Evolutionary conservation across 1,140 invertebrate species (phyloP).

Genomic region (Drosophila watanabei): DNA sequence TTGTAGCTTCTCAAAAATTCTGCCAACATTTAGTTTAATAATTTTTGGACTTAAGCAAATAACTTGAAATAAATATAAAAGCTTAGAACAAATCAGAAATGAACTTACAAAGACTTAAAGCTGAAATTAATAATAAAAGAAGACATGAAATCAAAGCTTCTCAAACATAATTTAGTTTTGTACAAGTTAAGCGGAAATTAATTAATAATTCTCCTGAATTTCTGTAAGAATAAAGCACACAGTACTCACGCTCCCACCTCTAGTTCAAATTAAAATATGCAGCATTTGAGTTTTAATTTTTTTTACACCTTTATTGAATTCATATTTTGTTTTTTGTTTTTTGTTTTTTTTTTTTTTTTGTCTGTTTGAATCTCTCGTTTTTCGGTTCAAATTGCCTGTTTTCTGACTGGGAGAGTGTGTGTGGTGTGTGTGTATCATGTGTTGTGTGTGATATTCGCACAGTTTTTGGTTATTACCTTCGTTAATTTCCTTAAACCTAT

Average conservation of each 20-base stretch:
- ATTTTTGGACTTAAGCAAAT: neutral
- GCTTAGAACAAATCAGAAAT: neutral
- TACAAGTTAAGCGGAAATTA: too few species aligned
- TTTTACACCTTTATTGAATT: constrained; percentile 67
- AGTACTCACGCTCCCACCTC: constrained; percentile 2
- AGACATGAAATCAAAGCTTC: too few species aligned
- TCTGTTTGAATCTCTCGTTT: constrained; percentile 30
- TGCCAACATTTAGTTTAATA: too few species aligned
- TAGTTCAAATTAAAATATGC: constrained; percentile 32
- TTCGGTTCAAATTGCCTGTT: constrained; percentile 24
- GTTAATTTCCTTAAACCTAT: constrained; percentile 45
- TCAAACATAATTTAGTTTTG: too few species aligned
- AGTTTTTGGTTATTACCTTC: constrained; percentile 23
- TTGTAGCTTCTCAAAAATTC: too few species aligned
- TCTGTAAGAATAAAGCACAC: neutral
- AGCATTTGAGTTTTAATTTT: constrained; percentile 42
- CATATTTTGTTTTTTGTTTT: constrained; percentile 46
- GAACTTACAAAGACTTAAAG: neutral
- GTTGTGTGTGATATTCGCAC: constrained; percentile 17
- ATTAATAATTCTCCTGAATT: too few species aligned
- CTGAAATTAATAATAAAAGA: neutral
- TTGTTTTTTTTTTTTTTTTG: neutral
- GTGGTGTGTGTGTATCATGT: constrained; percentile 13
- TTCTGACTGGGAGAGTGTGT: constrained; percentile 13
- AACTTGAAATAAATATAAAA: neutral